Evolutionary conservation across 2,888 invertebrate genomes (phyloP).

Genomic region (Smittia aterrima): DNA sequence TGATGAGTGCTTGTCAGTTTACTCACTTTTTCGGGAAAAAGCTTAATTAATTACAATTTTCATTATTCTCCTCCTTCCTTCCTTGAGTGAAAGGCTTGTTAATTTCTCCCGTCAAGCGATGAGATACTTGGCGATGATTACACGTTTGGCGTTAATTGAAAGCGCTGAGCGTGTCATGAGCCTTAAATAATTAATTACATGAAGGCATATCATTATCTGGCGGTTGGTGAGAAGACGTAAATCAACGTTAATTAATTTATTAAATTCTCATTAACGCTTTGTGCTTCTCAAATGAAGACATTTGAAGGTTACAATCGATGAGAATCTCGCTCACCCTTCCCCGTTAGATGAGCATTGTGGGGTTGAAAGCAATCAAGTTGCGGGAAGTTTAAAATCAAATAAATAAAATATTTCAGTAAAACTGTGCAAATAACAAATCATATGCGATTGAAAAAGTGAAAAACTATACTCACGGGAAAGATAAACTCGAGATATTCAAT

Average conservation of each 20-base stretch:
- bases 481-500: constrained; percentile 1
- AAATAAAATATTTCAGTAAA: constrained; percentile 16
- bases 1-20: constrained; percentile 2
- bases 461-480: constrained; percentile 23
- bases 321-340: too few relatives aligned
- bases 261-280: constrained; percentile 39
- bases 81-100: constrained; percentile 24
- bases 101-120: background rate
- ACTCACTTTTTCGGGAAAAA: background rate
- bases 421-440: constrained; percentile 13
- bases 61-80: constrained; percentile 13
- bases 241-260: constrained; percentile 40
- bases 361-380: background rate
- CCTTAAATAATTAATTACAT: constrained; percentile 38
- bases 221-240: background rate
- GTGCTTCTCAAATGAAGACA: background rate
- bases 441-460: constrained; percentile 19
- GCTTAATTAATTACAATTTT: constrained; percentile 32
- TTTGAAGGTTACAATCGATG: too few relatives aligned
- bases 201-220: constrained; percentile 22
- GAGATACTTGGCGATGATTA: constrained; percentile 27
- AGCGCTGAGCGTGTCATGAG: constrained; percentile 33
- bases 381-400: constrained; percentile 19
- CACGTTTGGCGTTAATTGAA: constrained; percentile 26
- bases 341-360: too few relatives aligned